Evolutionary conservation across 2,113 vertebrate species (phyloP), one percentile per base, ranked within the genome.

Genomic region (Nycticebus coucang): DNA sequence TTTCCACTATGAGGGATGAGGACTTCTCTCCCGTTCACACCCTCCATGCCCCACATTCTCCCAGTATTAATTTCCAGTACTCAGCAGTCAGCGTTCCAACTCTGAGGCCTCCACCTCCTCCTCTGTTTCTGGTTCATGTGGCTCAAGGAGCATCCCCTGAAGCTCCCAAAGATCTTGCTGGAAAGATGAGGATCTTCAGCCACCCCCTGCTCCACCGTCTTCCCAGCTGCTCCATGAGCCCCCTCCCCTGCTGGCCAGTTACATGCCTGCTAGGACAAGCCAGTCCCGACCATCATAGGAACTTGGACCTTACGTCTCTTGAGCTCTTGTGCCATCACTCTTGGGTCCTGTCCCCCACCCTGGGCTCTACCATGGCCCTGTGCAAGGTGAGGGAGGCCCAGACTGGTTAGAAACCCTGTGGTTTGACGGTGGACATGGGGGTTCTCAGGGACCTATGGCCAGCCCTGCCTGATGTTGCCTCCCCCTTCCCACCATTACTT

Each of bases 401-500:
- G 15, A 2, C 9, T 26, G 55, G n/a, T 50, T 21, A 24, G 50
- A 28, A 37, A 45, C 28, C 21, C 28, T 64, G 50, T 4, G 5
- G 50, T 50, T 62, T 59, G 30, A 13, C 14, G 22, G 78, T 33
- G 19, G 10, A 60, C 35, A 2, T 35, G 28, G 59, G 45, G 26
- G 53, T 22, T 93, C 64, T 53, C 33, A 24, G 81, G 74, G 30
- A 35, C 41, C 19, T 15, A 8, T 14, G 35, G 30, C 14, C 57
- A 18, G 8, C 28, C 53, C n/a, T 62, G 28, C 71, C 79, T 59
- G 69, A 69, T 35, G 45, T 15, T 7, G 0, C 28, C 60, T 33
- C 15, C 2, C 24, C n/a, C 50, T 91, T 95, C 62, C 41, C 55
- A 15, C 87, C 92, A 87, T 90, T 93, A 90, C 93, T 86, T 97